Evolutionary conservation across 2,888 invertebrate genomes (phyloP), one percentile per base, ranked within the genome.

Genomic region (Drosophila lacicola): DNA sequence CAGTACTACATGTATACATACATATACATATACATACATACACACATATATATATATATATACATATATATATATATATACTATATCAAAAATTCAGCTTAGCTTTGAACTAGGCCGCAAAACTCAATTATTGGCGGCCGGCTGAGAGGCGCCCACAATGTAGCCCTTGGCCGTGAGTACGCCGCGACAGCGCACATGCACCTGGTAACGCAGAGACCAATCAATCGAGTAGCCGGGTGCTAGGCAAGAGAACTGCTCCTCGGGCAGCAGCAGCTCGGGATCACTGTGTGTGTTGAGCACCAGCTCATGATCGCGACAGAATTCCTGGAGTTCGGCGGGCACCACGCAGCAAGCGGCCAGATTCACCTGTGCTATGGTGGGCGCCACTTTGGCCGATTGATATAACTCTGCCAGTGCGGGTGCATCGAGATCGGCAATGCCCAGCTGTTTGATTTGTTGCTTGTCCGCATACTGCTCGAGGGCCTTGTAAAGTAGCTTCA

Each of bases 241-340:
- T 0, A 93, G 92, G n/a, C 60, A 61, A 4, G 63, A 25, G 0
- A 96, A 93, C 19, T 95, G 94, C 66, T 93, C 94, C 19, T 94
- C 94, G 61, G 93, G 91, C 37, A 95, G 93, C 65, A 91, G 67
- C 45, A 91, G 76, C 90, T 95, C 95, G 0, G 98, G 97, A 92
- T 99, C 99, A 88, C 97, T 98, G 91, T 99, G 99, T 0, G 99
- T 99, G 25, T 99, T 94, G 41, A 99, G 93, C 91, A 98, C 98
- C 70, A 99, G 96, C 88, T 97, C 97, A 87, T 98, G 95, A 76
- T 96, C 95, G 83, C 96, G 96, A 71, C 99, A 98, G 93, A 97
- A 99, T 74, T 95, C 95, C 91, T 97, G 96, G 76, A 99, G 94
- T 2, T 96, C 95, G 1, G 97, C 96, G 21, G 99, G 98, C 58